Base-by-base conservation (phyloP, 2,113 vertebrate genomes). In the Nannobrachium achirus region DNA sequence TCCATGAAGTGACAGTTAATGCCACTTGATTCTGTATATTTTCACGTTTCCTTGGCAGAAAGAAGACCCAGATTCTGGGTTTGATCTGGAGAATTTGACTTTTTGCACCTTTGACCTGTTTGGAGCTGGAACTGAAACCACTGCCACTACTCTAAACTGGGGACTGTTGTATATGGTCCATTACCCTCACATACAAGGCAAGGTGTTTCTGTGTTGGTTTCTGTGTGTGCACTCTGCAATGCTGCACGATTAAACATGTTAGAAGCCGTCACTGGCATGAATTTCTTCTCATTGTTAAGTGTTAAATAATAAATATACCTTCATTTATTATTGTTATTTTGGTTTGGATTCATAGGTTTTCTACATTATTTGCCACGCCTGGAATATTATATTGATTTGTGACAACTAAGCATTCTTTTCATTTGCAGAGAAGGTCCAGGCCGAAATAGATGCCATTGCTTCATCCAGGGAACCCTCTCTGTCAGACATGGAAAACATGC, bases 71-170 rank as follows among this genome's bases (percentile, higher is more conserved):
- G 16, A 70, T 0, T 48, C 86, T 46, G 88, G 25, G 16, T 95
- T 95, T 73, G n/a, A 63, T 11, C 65, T 93, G 0, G 66, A 89
- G 11, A 91, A 94, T 41, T 79, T 96, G 0, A 9, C 55, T 19
- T 4, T 52, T 0, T 92, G 86, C 0, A 1, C 75, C 0, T 0
- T 94, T 0, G 95, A 96, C 63, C 84, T 96, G 50, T 89, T 96
- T 50, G 48, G 78, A 0, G 94, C 93, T 2, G 95, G 95, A 63
- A 95, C 93, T 0, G 94, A 95, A 87, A 95, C 95, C 8, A 93
- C 93, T 0, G 83, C 93, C 0, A 91, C 93, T 0, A 96, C 94
- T 0, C 39, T 95, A 16, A 79, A 83, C 55, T 96, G 94, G 95
- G 94, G 76, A 11, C 64, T 96, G 39, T 82, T 96, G 0, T 96